Percentiles rank a stretch among this genome's conserved stretches.
phyloP scores from a whole-genome alignment of 2,888 invertebrate species.

The Tetheella fluctuosa region DNA sequence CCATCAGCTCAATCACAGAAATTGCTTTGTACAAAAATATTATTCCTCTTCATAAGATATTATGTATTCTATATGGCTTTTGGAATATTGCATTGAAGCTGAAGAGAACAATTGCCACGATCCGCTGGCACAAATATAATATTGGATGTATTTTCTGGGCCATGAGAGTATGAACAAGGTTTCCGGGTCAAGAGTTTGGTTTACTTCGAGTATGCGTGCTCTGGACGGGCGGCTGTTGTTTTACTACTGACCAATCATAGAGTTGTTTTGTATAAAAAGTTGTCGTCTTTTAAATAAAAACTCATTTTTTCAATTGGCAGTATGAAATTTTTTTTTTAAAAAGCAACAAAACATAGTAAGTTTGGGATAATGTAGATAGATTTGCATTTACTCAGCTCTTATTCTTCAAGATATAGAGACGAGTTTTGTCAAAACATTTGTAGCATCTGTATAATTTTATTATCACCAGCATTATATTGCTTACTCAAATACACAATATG shows the following conservation, averaged over 20 bases:
- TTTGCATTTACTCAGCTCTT: background rate
- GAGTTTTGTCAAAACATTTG: slow-evolving; percentile 23
- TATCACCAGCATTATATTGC: slow-evolving; percentile 29
- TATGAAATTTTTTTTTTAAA: background rate
- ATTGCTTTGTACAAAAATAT: too few relatives aligned
- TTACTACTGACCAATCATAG: slow-evolving; percentile 36
- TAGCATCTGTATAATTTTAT: slow-evolving; percentile 18
- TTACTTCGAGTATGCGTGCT: slow-evolving; percentile 33
- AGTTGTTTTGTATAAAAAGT: slow-evolving; percentile 13
- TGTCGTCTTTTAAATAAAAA: too few relatives aligned
- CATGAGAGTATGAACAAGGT: slow-evolving; percentile 50
- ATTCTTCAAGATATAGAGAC: slow-evolving; percentile 24
- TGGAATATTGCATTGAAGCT: slow-evolving; percentile 23
- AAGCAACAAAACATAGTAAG: background rate
- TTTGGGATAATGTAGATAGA: background rate
- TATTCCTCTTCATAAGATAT: background rate
- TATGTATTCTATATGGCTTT: background rate
- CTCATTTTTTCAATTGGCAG: too few relatives aligned
- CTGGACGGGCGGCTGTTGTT: background rate
- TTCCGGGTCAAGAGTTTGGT: slow-evolving; percentile 61
- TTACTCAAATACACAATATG: slow-evolving; percentile 40
- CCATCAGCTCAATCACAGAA: too few relatives aligned
- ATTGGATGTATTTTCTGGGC: slow-evolving; percentile 52
- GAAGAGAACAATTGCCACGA: slow-evolving; percentile 37
- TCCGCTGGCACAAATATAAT: slow-evolving; percentile 37